Conservation (phyloP, 2,888 invertebrate species). For the Stenichneumon culpator region DNA sequence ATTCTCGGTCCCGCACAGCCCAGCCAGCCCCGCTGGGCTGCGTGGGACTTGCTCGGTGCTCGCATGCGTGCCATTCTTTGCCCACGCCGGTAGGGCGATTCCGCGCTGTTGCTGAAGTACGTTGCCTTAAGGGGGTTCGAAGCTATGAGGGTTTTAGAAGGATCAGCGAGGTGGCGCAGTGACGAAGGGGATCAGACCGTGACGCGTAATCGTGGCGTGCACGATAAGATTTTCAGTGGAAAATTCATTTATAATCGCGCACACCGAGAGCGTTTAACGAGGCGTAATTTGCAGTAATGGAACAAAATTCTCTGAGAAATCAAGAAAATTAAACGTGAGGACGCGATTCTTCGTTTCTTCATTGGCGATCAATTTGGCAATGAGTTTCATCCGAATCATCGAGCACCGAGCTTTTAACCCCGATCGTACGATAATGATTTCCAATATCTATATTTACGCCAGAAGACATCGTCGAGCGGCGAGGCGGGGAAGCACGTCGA, state of each 20-base stretch:
- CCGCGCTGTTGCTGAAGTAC: not conserved
- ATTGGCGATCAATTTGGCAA: not conserved
- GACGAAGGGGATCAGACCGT: too few relatives aligned
- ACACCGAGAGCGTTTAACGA: too few relatives aligned
- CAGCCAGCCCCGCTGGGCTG: not conserved
- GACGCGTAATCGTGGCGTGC: too few relatives aligned
- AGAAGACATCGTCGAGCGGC: not conserved
- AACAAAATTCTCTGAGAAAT: not conserved
- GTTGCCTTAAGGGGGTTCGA: not conserved
- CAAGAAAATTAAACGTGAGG: not conserved
- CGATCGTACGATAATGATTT: conserved; percentile 56
- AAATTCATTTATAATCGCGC: too few relatives aligned
- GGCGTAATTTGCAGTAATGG: not conserved
- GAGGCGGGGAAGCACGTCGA: not conserved
- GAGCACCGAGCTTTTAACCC: conserved; percentile 27
- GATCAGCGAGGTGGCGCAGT: too few relatives aligned
- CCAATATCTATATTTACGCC: conserved; percentile 59
- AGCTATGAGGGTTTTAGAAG: too few relatives aligned
- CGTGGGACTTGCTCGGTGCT: not conserved
- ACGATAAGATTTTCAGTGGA: too few relatives aligned
- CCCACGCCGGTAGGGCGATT: not conserved
- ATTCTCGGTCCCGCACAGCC: conserved; percentile 44
- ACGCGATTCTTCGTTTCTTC: not conserved
- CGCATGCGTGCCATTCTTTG: not conserved
- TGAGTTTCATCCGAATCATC: not conserved